Base-by-base conservation (phyloP, 1,140 invertebrate genomes). In the Akabosia matsudoensis region DNA sequence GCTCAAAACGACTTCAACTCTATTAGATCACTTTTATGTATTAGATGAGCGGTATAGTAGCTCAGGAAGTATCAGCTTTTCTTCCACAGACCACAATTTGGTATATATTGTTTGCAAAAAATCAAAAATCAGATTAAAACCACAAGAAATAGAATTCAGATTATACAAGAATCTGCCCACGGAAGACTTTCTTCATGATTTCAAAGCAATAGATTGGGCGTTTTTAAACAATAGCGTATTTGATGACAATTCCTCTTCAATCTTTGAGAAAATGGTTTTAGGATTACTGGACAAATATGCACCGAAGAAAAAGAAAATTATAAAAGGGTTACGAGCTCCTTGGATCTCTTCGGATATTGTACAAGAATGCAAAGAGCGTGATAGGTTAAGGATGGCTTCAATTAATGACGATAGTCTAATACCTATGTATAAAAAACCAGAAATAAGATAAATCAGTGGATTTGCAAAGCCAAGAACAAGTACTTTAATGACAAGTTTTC, bases 1-100 rank as follows among this genome's bases (percentile, higher is more conserved):
- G 4, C 22, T 3, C 54, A 56, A 22, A 22, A 13, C 54, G 24
- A 56, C 54, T 4, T 13, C 54, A 13, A 56, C 54, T 56, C 22
- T 56, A 3, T 56, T 56, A 56, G 54, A 56, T 56, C 54, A 56
- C 54, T 4, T 56, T 56, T 56, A 56, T 56, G 54, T 56, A 16
- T 56, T 22, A 4, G 4, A 3, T n/a, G 24, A 24, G 14, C 14
- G 24, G 3, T 56, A n/a, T 56, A 56, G 24, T 56, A n/a, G 14
- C 14, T 7, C 54, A 16, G 54, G 54, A 3, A 16, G 54, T 56
- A 4, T 56, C 3, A 22, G 24, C 10, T 56, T 56, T 10, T 16
- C 54, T n/a, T 13, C 54, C 4, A 56, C 10, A n/a, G 54, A 56
- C 24, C 54, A 56, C 54, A 56, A 56, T 4, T n/a, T 56, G 54